Evolutionary conservation across 2,113 vertebrate genomes (phyloP).

Genomic region (Ageneiosus marmoratus): DNA sequence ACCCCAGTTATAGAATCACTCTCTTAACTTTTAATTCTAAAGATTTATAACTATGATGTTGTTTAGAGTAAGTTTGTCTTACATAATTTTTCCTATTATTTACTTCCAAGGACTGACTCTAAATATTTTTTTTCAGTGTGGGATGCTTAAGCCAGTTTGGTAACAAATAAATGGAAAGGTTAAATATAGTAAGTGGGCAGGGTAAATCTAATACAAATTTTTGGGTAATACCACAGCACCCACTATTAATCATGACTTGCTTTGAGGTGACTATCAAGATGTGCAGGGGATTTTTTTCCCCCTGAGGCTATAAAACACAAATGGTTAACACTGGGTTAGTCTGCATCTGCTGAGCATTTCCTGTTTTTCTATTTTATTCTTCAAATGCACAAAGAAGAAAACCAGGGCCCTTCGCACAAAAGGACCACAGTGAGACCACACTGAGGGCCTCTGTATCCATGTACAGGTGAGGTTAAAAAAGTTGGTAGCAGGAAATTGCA

Average conservation of each 20-base stretch:
- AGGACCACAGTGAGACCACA: not conserved
- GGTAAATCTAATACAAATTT: not conserved
- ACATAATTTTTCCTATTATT: not conserved
- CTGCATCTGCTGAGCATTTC: conserved; percentile 34
- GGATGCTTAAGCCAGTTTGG: not conserved
- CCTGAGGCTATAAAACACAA: conserved; percentile 16
- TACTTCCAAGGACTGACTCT: not conserved
- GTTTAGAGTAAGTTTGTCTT: not conserved
- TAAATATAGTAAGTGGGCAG: not conserved
- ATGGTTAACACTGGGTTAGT: conserved; percentile 19
- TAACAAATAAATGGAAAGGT: conserved; percentile 4
- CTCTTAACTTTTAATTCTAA: not conserved
- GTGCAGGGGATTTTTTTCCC: not conserved
- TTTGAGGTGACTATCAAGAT: not conserved
- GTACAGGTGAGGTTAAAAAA: not conserved
- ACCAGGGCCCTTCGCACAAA: not conserved
- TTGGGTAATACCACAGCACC: not conserved
- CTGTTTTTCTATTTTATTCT: conserved; percentile 27
- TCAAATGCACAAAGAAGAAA: conserved; percentile 9
- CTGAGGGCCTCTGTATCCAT: not conserved
- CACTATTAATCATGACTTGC: not conserved
- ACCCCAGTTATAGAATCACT: not conserved
- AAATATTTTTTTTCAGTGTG: not conserved
- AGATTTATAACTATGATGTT: not conserved
- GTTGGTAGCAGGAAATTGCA: not conserved